Conservation (phyloP, 2,113 vertebrate genomes). For the Corydoras sp. region DNA sequence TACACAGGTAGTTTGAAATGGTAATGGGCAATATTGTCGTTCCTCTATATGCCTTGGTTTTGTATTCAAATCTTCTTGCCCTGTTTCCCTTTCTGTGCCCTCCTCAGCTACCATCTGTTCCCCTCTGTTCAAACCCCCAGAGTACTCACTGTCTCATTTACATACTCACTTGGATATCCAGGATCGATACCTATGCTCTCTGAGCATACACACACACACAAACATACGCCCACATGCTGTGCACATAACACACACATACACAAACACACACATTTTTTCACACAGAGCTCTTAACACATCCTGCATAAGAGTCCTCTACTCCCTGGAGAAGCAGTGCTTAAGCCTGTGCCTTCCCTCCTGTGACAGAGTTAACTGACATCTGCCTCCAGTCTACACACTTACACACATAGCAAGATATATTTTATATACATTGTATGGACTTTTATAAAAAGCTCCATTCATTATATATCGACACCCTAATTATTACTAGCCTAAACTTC, state of each 20-base stretch:
- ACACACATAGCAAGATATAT: constrained; percentile 2
- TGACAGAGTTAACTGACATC: constrained; percentile 36
- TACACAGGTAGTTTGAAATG: no score
- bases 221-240: neutral
- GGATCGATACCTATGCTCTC: constrained; percentile 16
- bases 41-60: neutral
- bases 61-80: neutral
- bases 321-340: constrained; percentile 30
- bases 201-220: constrained; percentile 27
- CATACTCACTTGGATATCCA: constrained; percentile 22
- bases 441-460: neutral
- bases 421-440: no score
- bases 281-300: constrained; percentile 6
- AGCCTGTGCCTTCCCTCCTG: constrained; percentile 24
- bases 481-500: no score
- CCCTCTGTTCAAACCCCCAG: constrained; percentile 12
- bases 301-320: constrained; percentile 13
- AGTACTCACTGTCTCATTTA: constrained; percentile 24
- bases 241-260: constrained; percentile 16
- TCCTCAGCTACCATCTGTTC: constrained; percentile 32
- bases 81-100: neutral
- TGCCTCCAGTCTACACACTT: constrained; percentile 27
- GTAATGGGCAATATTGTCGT: no score
- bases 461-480: neutral
- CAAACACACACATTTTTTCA: constrained; percentile 13